phyloP scores from a whole-genome alignment of 2,797 vertebrate genomes.

The Knipowitschia caucasica region DNA sequence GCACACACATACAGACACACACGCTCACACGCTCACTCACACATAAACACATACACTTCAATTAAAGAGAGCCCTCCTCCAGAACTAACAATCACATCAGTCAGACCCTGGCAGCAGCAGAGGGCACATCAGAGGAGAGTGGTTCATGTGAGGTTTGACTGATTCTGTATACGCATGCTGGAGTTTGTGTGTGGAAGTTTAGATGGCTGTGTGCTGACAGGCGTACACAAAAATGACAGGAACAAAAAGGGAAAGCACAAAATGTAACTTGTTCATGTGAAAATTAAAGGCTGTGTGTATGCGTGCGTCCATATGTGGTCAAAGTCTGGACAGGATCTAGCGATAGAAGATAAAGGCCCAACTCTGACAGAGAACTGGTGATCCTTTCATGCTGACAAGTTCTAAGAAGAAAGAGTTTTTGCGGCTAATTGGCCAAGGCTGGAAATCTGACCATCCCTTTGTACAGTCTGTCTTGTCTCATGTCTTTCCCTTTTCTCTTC shows the following conservation, averaged over 20 bases:
- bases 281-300: slow-evolving; percentile 46
- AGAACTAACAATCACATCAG: slow-evolving; percentile 75
- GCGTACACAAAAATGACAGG: slow-evolving; percentile 57
- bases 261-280: slow-evolving; percentile 49
- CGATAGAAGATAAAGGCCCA: slow-evolving; percentile 49
- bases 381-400: slow-evolving; percentile 67
- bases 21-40: too few species aligned
- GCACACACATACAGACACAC: too few species aligned
- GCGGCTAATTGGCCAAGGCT: slow-evolving; percentile 69
- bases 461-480: slow-evolving; percentile 61
- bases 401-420: slow-evolving; percentile 37
- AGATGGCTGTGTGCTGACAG: slow-evolving; percentile 52
- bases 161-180: slow-evolving; percentile 26
- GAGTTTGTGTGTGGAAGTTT: slow-evolving; percentile 5
- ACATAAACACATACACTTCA: slow-evolving; percentile 57
- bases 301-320: slow-evolving; percentile 24
- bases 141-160: slow-evolving; percentile 58
- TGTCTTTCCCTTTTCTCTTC: slow-evolving; percentile 47
- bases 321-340: slow-evolving; percentile 40
- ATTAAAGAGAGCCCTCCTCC: slow-evolving; percentile 71
- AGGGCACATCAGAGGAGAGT: slow-evolving; percentile 51
- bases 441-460: slow-evolving; percentile 57
- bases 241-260: slow-evolving; percentile 40
- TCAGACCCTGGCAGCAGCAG: slow-evolving; percentile 59
- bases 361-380: slow-evolving; percentile 61